These are phyloP conservation scores for Morinoia aosen DNA, from an alignment of 2,888 invertebrate species.

Conservation along the genomic window DNA sequence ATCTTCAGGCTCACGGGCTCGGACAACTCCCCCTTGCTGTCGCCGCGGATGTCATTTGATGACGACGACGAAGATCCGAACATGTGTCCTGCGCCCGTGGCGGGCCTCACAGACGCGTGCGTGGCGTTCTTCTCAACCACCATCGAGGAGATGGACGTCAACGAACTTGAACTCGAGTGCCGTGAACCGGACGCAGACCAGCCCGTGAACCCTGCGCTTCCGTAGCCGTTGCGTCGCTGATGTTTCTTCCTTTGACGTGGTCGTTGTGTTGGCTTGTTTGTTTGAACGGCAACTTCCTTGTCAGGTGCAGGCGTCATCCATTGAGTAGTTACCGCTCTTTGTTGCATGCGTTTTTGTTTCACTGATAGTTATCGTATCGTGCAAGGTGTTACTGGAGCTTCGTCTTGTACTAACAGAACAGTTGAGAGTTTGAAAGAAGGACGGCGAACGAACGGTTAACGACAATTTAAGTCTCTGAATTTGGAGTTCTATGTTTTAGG, in stretches of 20 bases:
- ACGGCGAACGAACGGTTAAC: not conserved
- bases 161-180: not conserved
- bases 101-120: not conserved
- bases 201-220: not conserved
- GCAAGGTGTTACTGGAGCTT: no score
- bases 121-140: not conserved
- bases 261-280: not conserved
- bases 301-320: not conserved
- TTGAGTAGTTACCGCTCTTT: not conserved
- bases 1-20: conserved; percentile 16
- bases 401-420: not conserved
- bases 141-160: not conserved
- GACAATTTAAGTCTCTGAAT: not conserved
- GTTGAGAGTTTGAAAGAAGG: not conserved
- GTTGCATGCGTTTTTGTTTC: not conserved
- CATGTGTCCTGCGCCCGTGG: conserved; percentile 1
- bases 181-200: not conserved
- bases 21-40: not conserved
- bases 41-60: conserved; percentile 19
- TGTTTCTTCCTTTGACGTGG: not conserved
- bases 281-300: not conserved
- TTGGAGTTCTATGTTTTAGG: not conserved
- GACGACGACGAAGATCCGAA: conserved; percentile 23
- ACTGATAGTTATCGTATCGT: not conserved
- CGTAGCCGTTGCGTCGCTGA: not conserved